Base-by-base conservation (phyloP, 1,140 invertebrate species). In the Pentalonia nigronervosa region DNA sequence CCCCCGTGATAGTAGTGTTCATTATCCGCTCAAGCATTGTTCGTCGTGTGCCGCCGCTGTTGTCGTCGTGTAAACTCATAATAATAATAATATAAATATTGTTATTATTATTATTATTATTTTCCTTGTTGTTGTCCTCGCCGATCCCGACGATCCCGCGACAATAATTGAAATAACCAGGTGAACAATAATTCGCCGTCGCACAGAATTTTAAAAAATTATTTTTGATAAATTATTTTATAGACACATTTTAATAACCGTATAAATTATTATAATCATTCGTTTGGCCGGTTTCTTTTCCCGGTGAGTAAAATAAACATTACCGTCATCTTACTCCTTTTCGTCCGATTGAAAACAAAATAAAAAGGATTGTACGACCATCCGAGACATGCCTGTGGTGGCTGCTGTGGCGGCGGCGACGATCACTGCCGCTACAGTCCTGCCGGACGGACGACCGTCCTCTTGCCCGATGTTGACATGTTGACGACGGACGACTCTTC, bases 1-100 rank as follows among this genome's bases (percentile, higher is more conserved):
- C 89, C 67, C 60, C 90, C 90, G 90, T 86, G 91, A 50, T 56
- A 89, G 88, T n/a, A 86, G 91, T 86, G 91, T 34, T 76, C 48
- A 84, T 53, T 84, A 84, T 93, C 76, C 91, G 91, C 34, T 92
- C 91, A 30, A 83, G 34, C 76, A 48, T n/a, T 36, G 91, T 56
- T 30, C 45, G 67, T 93, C 81, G 91, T 86, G 25, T 36, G 81
- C 25, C 34, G n/a, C 84, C 76, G 56, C 60, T 14, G 23, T 47
- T 25, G 7, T 20, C 76, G 76, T 41, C 4, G 41, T 4, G 41
- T 41, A 41, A 2, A 41, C 41, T 41, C 34, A 30, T 76, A 83
- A 20, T 83, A 36, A 36, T 23, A 36, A 83, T 36, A 36, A 83
- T 36, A 36, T 83, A n/a, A 76, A n/a, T 76, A 36, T 21, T 83